phyloP scores from a whole-genome alignment of 1,140 invertebrate genomes.

The Cylas formicarius region DNA sequence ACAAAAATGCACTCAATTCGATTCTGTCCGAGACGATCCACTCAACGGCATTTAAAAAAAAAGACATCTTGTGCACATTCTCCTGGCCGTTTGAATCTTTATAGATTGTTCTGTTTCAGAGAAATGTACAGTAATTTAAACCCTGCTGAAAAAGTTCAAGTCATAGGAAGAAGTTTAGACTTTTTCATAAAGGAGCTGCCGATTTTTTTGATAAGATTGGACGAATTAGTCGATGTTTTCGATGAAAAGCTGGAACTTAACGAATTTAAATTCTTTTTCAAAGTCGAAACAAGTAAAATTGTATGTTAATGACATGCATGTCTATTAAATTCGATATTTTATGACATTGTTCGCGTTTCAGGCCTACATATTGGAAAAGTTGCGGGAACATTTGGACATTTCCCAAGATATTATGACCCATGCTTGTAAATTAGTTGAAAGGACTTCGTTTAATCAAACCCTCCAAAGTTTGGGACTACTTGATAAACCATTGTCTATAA shows the following conservation, averaged over 20 bases:
- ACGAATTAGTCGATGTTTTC: slow-evolving; percentile 53
- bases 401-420: slow-evolving; percentile 42
- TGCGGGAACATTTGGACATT: slow-evolving; percentile 46
- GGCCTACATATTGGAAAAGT: slow-evolving; percentile 50
- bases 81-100: too few relatives aligned
- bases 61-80: too few relatives aligned
- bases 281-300: slow-evolving; percentile 61
- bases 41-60: too few relatives aligned
- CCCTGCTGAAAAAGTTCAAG: slow-evolving; percentile 22
- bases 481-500: slow-evolving; percentile 7
- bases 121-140: slow-evolving; percentile 10
- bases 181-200: slow-evolving; percentile 53
- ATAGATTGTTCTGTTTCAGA: slow-evolving; percentile 5
- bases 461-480: slow-evolving; percentile 49
- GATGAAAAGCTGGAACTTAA: slow-evolving; percentile 57
- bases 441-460: slow-evolving; percentile 53
- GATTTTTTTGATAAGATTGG: slow-evolving; percentile 52
- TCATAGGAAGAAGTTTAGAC: slow-evolving; percentile 54
- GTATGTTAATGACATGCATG: slow-evolving; percentile 43
- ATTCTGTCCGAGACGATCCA: too few relatives aligned
- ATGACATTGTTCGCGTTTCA: slow-evolving; percentile 30
- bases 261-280: slow-evolving; percentile 64
- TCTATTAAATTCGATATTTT: background rate
- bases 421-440: slow-evolving; percentile 50
- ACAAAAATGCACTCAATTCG: too few relatives aligned